Conservation (phyloP, 2,888 invertebrate genomes). For the Heliothis peltigera region DNA sequence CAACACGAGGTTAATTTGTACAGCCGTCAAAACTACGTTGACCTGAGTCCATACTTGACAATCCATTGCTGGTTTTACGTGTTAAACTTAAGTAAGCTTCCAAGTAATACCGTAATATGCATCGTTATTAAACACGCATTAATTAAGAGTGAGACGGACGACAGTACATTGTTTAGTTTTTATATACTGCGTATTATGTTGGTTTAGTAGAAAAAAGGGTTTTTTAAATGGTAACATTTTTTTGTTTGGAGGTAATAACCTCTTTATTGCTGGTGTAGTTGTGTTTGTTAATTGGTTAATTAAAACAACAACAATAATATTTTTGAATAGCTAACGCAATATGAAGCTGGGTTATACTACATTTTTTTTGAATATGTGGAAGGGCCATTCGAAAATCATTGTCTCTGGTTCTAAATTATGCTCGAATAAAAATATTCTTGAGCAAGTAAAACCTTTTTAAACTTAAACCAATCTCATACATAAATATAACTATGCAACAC, state of each 20-base stretch:
- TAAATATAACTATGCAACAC: conserved; percentile 59
- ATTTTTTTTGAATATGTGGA: not conserved
- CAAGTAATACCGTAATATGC: conserved; percentile 15
- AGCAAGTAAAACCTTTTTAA: conserved; percentile 31
- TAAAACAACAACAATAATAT: not conserved
- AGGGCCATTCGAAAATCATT: conserved; percentile 21
- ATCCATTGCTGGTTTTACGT: conserved; percentile 25
- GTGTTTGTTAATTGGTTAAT: conserved; percentile 14
- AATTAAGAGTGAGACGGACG: not conserved
- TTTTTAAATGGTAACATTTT: conserved; percentile 14
- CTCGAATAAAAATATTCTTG: conserved; percentile 27
- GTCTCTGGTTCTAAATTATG: conserved; percentile 27
- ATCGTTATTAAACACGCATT: conserved; percentile 3
- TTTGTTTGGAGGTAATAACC: conserved; percentile 15
- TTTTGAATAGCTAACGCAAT: not conserved
- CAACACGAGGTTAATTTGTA: conserved; percentile 48
- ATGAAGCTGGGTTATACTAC: not conserved
- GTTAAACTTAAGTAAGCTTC: not conserved
- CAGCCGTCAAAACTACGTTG: conserved; percentile 36
- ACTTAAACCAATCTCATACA: conserved; percentile 55
- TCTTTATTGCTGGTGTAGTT: conserved; percentile 12
- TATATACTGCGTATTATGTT: conserved; percentile 9
- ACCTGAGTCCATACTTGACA: conserved; percentile 2
- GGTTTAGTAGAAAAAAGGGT: conserved; percentile 12
- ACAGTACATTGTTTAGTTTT: conserved; percentile 17